These are phyloP conservation scores for Gasteruption jaculator DNA, from an alignment of 2,888 invertebrate species.

Conservation along the genomic window DNA sequence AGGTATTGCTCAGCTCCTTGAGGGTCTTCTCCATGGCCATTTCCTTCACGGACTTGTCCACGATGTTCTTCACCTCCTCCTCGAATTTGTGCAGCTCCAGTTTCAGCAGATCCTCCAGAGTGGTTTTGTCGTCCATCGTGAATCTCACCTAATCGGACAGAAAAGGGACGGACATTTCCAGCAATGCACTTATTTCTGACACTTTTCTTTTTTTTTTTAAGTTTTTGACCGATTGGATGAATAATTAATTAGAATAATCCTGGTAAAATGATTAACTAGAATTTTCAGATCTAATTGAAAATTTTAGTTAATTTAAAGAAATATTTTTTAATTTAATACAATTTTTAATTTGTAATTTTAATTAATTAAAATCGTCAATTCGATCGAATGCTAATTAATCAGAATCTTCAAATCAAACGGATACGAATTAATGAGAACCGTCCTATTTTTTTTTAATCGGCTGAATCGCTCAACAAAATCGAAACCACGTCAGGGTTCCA, in stretches of 20 bases:
- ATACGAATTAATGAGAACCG: too few relatives aligned
- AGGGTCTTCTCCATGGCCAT: slow-evolving; percentile 94
- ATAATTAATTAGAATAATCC: not conserved
- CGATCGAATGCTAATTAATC: too few relatives aligned
- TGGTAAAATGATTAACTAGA: too few relatives aligned
- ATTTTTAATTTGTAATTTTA: not conserved
- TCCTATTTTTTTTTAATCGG: too few relatives aligned
- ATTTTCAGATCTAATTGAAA: too few relatives aligned
- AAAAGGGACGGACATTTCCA: too few relatives aligned
- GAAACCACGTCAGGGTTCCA: too few relatives aligned
- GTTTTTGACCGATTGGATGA: not conserved
- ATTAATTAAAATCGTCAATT: too few relatives aligned
- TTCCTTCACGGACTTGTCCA: slow-evolving; percentile 94
- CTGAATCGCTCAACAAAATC: too few relatives aligned
- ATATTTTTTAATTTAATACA: not conserved
- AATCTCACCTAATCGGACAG: slow-evolving; percentile 69
- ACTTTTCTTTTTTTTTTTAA: not conserved
- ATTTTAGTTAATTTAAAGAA: too few relatives aligned
- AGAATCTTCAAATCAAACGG: too few relatives aligned
- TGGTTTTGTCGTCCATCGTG: slow-evolving; percentile 79
- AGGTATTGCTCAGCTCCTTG: slow-evolving; percentile 76
- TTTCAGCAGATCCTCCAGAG: slow-evolving; percentile 80
- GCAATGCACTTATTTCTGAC: too few relatives aligned
- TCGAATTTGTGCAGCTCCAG: slow-evolving; percentile 88
- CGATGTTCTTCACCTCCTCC: slow-evolving; percentile 92